Percentiles rank a stretch among this genome's conserved stretches.
phyloP scores from a whole-genome alignment of 2,797 vertebrate species.

The Leuciscus waleckii region DNA sequence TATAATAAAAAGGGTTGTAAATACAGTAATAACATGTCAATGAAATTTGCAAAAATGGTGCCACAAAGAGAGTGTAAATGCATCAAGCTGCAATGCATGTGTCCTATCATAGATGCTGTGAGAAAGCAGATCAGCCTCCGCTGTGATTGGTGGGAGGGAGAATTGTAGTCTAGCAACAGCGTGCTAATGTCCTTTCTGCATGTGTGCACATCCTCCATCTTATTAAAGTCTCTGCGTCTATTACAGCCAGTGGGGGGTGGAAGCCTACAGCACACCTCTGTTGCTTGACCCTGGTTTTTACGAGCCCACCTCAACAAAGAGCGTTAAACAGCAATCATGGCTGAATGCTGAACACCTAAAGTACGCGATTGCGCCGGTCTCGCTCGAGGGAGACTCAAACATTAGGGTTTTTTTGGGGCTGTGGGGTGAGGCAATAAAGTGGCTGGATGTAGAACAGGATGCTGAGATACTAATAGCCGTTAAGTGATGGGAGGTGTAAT shows the following conservation, averaged over 20 bases:
- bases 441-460: slow-evolving; percentile 50
- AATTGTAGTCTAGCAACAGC: slow-evolving; percentile 1
- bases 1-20: neutral
- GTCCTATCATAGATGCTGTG: neutral
- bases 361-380: slow-evolving; percentile 14
- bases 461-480: slow-evolving; percentile 44
- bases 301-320: slow-evolving; percentile 51
- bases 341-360: slow-evolving; percentile 47
- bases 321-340: slow-evolving; percentile 47
- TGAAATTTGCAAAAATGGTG: neutral
- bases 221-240: slow-evolving; percentile 47
- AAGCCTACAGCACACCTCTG: slow-evolving; percentile 38
- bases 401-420: slow-evolving; percentile 31
- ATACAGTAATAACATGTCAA: neutral
- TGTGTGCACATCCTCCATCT: slow-evolving; percentile 41
- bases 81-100: slow-evolving; percentile 9
- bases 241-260: slow-evolving; percentile 39
- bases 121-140: neutral
- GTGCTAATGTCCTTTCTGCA: slow-evolving; percentile 23
- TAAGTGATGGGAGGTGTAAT: slow-evolving; percentile 58
- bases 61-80: neutral
- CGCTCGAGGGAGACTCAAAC: slow-evolving; percentile 36
- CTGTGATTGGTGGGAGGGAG: neutral
- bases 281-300: slow-evolving; percentile 57
- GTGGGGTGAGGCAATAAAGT: slow-evolving; percentile 44